These are phyloP conservation scores for Pterocles orientalis DNA, from an alignment of 2,113 vertebrate species.

Conservation along the genomic window DNA sequence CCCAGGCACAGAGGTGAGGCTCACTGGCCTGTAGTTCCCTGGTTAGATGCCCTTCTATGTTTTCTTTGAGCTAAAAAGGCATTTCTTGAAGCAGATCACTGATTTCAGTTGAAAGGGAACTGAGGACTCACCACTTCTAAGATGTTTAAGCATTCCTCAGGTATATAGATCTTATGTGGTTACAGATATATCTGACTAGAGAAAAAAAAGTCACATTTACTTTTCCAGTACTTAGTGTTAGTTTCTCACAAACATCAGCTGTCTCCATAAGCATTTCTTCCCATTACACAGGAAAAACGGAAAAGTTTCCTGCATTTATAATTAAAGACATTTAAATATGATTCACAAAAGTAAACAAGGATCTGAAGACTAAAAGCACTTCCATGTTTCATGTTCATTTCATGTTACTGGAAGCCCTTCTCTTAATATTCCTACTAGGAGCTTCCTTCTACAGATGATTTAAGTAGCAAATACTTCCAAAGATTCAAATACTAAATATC, in stretches of 20 bases:
- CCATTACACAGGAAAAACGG: not conserved
- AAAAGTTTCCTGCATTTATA: not conserved
- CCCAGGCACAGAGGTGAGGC: no score
- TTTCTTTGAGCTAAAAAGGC: not conserved
- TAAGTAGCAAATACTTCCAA: not conserved
- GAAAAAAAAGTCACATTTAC: not conserved
- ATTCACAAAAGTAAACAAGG: not conserved
- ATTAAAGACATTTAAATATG: not conserved
- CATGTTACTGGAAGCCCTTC: not conserved
- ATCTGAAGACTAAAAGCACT: not conserved
- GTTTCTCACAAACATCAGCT: not conserved
- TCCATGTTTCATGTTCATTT: not conserved
- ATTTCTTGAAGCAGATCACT: not conserved
- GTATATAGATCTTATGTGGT: not conserved
- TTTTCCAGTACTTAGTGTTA: not conserved
- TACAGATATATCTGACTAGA: not conserved
- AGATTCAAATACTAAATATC: not conserved
- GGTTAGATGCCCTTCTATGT: not conserved
- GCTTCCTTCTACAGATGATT: not conserved
- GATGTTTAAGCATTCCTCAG: not conserved
- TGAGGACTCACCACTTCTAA: not conserved
- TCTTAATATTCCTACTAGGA: not conserved
- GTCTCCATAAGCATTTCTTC: not conserved
- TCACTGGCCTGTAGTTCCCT: no score
- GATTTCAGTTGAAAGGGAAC: not conserved